Percentiles rank a stretch among this genome's conserved stretches.
These are phyloP conservation scores for Recurvirostra avosetta DNA, from an alignment of 2,113 vertebrate genomes.

Conservation along the genomic window DNA sequence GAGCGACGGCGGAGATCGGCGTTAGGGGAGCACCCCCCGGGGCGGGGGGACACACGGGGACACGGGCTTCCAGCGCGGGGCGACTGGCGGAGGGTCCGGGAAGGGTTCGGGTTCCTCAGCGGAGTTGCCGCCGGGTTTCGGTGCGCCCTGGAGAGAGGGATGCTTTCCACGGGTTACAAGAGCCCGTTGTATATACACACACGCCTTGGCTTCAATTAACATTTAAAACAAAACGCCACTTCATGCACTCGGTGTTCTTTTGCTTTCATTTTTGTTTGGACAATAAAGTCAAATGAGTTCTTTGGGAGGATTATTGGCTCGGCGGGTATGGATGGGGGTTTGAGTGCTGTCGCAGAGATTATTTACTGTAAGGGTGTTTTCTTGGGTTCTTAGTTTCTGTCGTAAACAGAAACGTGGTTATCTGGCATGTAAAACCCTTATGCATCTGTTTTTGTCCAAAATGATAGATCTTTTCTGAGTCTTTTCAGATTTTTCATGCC, in stretches of 20 bases:
- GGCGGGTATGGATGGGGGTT: neutral
- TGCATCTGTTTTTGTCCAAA: neutral
- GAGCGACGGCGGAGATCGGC: neutral
- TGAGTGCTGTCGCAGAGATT: neutral
- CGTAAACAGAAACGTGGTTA: neutral
- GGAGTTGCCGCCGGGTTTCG: neutral
- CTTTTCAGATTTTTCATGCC: neutral
- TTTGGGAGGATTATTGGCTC: neutral
- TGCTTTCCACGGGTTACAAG: neutral
- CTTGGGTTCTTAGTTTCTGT: neutral
- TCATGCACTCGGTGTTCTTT: rapidly evolving
- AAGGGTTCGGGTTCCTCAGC: rapidly evolving
- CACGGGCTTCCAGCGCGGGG: neutral
- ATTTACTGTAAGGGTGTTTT: neutral
- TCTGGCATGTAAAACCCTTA: neutral
- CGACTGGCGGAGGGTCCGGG: neutral
- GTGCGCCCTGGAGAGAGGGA: neutral
- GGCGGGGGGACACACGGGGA: no score
- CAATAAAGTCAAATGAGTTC: neutral
- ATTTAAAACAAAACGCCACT: neutral
- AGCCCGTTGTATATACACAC: neutral
- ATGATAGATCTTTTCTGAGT: neutral
- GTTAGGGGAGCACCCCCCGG: neutral
- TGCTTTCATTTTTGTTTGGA: neutral
- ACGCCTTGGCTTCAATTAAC: rapidly evolving